Evolutionary conservation across 2,888 invertebrate genomes (phyloP), one percentile per base, ranked within the genome.

Genomic region (Cantharis flavilabris): DNA sequence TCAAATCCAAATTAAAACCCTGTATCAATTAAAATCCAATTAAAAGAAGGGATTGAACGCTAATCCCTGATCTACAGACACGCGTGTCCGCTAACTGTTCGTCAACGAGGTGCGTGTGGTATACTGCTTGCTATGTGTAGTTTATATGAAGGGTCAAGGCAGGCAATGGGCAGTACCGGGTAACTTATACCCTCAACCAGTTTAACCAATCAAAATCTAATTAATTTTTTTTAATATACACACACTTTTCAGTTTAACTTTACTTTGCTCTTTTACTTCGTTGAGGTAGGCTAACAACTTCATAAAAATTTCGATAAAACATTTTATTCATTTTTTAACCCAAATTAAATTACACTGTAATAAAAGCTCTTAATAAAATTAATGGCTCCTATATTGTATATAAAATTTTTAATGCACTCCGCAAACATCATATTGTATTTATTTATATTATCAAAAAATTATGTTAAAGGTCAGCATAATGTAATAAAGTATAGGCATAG

Each of bases 11-110:
- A 78, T 78, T 78, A 78, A 78, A 78, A 78, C 75, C 76, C 78
- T 78, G 78, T 78, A 84, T 84, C 84, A 84, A 85, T 86, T 85
- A 85, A 85, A 85, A 84, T 86, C 83, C 85, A 85, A 85, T 86
- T 84, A 84, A 83, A 84, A 84, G 83, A 82, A 83, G 84, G 84
- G 82, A 84, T 85, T 82, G 83, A 81, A 82, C 83, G 83, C 81
- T 84, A 84, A 85, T 85, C 85, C 84, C 83, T 70, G 82, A 81
- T 83, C 84, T 82, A 85, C 83, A 84, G 80, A 82, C 83, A 83
- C 83, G 82, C 83, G 83, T 83, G 83, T 83, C 82, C 81, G 80
- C 75, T 71, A 63, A 62, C 73, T 71, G 73, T 70, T 76, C 78
- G 75, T 78, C 78, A 76, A 76, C 78, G 73, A 28, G 73, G 73